Base-by-base conservation (phyloP, 1,140 invertebrate genomes). In the Asbolus verrucosus region DNA sequence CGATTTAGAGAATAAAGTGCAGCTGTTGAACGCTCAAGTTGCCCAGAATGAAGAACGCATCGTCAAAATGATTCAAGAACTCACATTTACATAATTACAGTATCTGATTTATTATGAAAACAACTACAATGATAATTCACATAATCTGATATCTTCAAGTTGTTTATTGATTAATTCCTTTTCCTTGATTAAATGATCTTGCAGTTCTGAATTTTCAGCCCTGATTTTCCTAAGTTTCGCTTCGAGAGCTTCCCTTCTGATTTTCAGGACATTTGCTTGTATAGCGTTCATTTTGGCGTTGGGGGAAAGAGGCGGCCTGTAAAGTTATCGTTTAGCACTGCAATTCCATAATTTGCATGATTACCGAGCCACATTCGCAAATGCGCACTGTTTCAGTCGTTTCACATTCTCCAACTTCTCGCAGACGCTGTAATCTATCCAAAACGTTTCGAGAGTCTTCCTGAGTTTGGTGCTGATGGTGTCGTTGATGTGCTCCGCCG, bases 341-440 rank as follows among this genome's bases (percentile, higher is more conserved):
- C 13, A 41, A 46, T 14, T 46, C 6, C 14, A 46, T n/a, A 21
- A 46, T 8, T 2, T 19, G 6, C 41, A 6, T 15, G 6, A 41
- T 14, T 54, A 18, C 15, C 13, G 39, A 18, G n/a, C n/a, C n/a
- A 43, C 39, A 43, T 54, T 27, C 11, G 8, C 24, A n/a, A 9
- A 14, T 8, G 18, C 46, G 11, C 46, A n/a, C 1, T 21, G 14
- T 13, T 27, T 16, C 1, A 50, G 18, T 21, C 13, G n/a, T 15
- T 65, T 61, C 0, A 69, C n/a, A 0, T 15, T 62, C 36, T 65
- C 36, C 6, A 69, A 16, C 38, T 69, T 31, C 8, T 46, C 38
- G 14, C 11, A 6, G 6, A 69, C 21, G 18, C 61, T 21, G 1
- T 65, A 13, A 14, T 14, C 16, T 14, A 15, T 13, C 67, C 67